These are phyloP conservation scores for Halictus rubicundus DNA, from an alignment of 1,140 invertebrate genomes.

Conservation along the genomic window DNA sequence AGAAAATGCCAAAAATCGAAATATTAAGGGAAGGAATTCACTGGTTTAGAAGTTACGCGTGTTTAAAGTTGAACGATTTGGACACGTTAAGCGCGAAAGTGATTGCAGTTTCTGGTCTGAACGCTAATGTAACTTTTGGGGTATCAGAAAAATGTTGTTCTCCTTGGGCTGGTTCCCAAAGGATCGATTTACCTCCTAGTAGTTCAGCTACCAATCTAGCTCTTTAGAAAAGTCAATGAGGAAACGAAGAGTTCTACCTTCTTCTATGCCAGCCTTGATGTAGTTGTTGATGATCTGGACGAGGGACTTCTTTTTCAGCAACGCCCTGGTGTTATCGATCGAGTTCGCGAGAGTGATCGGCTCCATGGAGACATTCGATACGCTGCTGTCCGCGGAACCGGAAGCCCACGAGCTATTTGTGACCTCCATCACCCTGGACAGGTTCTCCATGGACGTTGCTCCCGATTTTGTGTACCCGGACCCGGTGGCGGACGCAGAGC, in stretches of 20 bases:
- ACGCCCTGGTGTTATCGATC: slow-evolving; percentile 38
- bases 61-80: no score
- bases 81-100: no score
- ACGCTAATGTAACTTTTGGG: no score
- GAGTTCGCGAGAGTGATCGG: slow-evolving; percentile 22
- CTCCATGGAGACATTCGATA: slow-evolving; percentile 42
- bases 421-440: slow-evolving; percentile 33
- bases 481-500: slow-evolving; percentile 21
- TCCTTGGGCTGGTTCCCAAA: no score
- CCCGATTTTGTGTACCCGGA: slow-evolving; percentile 39
- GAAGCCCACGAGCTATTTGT: slow-evolving; percentile 26
- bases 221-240: no score
- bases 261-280: slow-evolving; percentile 62
- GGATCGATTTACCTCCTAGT: no score
- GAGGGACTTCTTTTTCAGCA: slow-evolving; percentile 54
- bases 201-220: no score
- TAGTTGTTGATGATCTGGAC: slow-evolving; percentile 63
- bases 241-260: slow-evolving; percentile 44
- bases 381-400: slow-evolving; percentile 45
- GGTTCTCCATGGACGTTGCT: slow-evolving; percentile 43
- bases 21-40: no score
- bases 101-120: no score
- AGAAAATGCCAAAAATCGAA: no score
- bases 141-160: no score
- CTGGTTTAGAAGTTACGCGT: no score